Base-by-base conservation (phyloP, 2,888 invertebrate genomes). In the Aphidoletes aphidimyza region DNA sequence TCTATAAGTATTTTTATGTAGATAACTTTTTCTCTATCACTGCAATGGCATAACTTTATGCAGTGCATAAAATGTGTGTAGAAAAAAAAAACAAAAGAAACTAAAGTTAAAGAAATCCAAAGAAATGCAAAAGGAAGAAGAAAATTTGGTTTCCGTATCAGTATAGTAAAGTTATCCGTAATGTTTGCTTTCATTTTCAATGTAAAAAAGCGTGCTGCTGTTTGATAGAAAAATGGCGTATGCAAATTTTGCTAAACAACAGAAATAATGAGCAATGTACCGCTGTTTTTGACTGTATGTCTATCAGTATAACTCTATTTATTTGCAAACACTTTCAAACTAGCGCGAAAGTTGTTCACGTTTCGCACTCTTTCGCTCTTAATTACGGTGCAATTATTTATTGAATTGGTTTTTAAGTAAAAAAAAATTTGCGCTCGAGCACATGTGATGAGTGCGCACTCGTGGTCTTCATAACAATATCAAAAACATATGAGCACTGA, bases 301-400 rank as follows among this genome's bases (percentile, higher is more conserved):
- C n/a, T n/a, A n/a, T 47, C 19, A 47, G 9, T 47, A 47, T 47
- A 47, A n/a, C n/a, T 47, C 22, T 47, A 17, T 47, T 47, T 47
- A 17, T 11, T 54, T 22, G 22, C 54, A 30, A 2, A 34, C 26
- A 69, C 26, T 69, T 69, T 69, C 69, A 30, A 30, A 54, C 22
- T 69, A 69, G 30, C 69, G 69, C 30, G 69, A 69, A 69, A 69
- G 69, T 69, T 69, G n/a, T 69, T 69, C 69, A 69, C 69, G 69
- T 69, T 69, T 69, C 69, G 34, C 69, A 69, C 69, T 69, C 69
- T 30, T 69, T 69, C 30, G 69, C 69, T 30, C 69, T 30, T 69
- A 69, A 69, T 69, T 69, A 69, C 69, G 17, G 17, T 30, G 69
- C 69, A 69, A 30, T 69, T 26, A 69, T 69, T 42, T 9, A 14